phyloP scores from a whole-genome alignment of 2,113 vertebrate species.

The Nannospalax galili region DNA sequence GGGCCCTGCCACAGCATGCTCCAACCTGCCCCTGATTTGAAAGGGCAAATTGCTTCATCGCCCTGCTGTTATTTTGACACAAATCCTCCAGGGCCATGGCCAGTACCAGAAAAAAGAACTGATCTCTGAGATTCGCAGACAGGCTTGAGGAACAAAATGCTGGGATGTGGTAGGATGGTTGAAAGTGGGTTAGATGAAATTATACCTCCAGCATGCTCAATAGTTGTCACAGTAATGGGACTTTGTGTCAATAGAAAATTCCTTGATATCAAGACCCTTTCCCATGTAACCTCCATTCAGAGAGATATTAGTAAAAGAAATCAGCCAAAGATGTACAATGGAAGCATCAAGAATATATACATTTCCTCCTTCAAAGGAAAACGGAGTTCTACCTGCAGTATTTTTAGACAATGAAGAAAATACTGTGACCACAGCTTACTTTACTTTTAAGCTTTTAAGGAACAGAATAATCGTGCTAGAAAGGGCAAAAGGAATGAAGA shows the following conservation, averaged over 20 bases:
- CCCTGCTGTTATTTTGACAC: slow-evolving; percentile 71
- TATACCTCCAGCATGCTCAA: not conserved
- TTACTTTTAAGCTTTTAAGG: slow-evolving; percentile 30
- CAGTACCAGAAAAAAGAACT: slow-evolving; percentile 41
- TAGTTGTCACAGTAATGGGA: not conserved
- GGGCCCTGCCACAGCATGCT: slow-evolving; percentile 25
- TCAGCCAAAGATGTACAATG: not conserved
- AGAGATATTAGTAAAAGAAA: slow-evolving; percentile 6
- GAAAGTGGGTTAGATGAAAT: not conserved
- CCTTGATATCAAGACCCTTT: not conserved
- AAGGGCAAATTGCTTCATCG: slow-evolving; percentile 71
- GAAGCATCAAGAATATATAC: not conserved
- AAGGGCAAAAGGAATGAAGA: slow-evolving; percentile 59
- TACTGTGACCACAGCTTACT: not conserved
- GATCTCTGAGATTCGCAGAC: slow-evolving; percentile 28
- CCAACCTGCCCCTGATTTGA: slow-evolving; percentile 56
- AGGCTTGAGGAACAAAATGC: slow-evolving; percentile 38
- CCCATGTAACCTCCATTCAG: slow-evolving; percentile 6
- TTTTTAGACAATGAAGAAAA: slow-evolving; percentile 49
- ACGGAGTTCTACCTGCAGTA: not conserved
- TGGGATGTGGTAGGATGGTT: not conserved
- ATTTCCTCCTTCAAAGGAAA: slow-evolving; percentile 26
- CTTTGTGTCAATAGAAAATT: not conserved
- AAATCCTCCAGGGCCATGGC: slow-evolving; percentile 59
- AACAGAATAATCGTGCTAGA: slow-evolving; percentile 33